These are phyloP conservation scores for Eupithecia pulchellata DNA, from an alignment of 2,888 invertebrate species.

Conservation along the genomic window DNA sequence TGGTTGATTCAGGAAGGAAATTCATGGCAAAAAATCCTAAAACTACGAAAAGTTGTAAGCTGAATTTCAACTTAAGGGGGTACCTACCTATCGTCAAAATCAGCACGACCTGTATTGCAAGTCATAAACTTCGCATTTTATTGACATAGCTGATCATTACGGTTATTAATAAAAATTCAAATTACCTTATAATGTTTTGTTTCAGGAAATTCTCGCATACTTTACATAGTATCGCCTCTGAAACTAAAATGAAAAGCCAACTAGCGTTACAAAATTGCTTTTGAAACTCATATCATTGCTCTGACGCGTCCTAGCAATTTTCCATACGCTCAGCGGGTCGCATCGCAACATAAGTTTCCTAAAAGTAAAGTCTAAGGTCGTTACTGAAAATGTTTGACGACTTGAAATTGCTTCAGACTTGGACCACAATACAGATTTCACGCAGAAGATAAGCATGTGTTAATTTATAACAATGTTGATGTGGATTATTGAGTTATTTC, in stretches of 20 bases:
- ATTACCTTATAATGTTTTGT: no score
- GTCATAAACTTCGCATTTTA: not conserved
- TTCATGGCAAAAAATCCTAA: not conserved
- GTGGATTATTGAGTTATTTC: not conserved
- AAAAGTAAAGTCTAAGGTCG: conserved; percentile 55
- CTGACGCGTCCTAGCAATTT: conserved; percentile 35
- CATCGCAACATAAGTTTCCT: conserved; percentile 50
- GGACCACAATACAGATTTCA: conserved; percentile 24
- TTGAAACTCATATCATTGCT: conserved; percentile 29
- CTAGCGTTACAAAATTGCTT: conserved; percentile 26
- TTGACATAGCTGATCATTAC: not conserved
- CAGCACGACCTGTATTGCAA: not conserved
- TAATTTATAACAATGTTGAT: not conserved
- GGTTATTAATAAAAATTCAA: not conserved
- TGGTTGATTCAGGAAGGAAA: not conserved
- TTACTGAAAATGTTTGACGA: conserved; percentile 64
- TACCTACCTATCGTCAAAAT: no score
- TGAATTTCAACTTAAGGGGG: not conserved
- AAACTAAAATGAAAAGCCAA: conserved; percentile 23
- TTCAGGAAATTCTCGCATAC: not conserved
- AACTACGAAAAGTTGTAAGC: not conserved
- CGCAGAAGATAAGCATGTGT: conserved; percentile 18
- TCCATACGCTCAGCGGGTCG: conserved; percentile 36
- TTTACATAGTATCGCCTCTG: not conserved
- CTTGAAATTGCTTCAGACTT: conserved; percentile 52